Percentiles rank a stretch among this genome's conserved stretches.
phyloP scores from a whole-genome alignment of 2,113 vertebrate species.

The Anseranas semipalmata region DNA sequence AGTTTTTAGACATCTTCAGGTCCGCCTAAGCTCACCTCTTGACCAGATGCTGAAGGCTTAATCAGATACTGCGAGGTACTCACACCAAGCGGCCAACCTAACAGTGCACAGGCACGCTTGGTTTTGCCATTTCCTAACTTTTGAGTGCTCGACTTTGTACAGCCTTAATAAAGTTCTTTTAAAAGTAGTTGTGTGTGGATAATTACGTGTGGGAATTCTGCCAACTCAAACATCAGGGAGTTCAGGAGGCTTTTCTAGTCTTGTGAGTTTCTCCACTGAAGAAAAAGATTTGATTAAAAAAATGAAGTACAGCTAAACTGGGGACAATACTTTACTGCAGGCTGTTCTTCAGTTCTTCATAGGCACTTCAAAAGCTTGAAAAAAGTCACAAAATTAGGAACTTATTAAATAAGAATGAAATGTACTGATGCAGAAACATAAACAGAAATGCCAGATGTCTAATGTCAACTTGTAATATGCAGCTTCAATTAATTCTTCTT shows the following conservation, averaged over 20 bases:
- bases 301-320: constrained; percentile 13
- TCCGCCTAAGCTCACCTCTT: not conserved
- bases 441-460: constrained; percentile 55
- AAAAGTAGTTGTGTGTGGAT: constrained; percentile 15
- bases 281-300: constrained; percentile 56
- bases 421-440: constrained; percentile 18
- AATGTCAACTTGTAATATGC: constrained; percentile 22
- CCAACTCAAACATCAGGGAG: constrained; percentile 61
- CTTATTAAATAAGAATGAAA: constrained; percentile 42
- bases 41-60: too few relatives aligned
- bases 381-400: not conserved
- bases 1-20: not conserved
- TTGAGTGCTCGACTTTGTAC: not conserved
- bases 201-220: constrained; percentile 19
- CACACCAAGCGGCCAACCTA: not conserved
- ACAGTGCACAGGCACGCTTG: not conserved
- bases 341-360: not conserved
- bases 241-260: constrained; percentile 60
- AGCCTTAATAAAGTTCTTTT: not conserved
- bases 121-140: not conserved
- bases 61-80: not conserved
- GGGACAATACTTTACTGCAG: not conserved
- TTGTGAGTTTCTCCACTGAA: constrained; percentile 42
- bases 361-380: not conserved
- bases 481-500: constrained; percentile 38